Conservation (phyloP, 2,888 invertebrate species). For the Pammene fasciana region DNA sequence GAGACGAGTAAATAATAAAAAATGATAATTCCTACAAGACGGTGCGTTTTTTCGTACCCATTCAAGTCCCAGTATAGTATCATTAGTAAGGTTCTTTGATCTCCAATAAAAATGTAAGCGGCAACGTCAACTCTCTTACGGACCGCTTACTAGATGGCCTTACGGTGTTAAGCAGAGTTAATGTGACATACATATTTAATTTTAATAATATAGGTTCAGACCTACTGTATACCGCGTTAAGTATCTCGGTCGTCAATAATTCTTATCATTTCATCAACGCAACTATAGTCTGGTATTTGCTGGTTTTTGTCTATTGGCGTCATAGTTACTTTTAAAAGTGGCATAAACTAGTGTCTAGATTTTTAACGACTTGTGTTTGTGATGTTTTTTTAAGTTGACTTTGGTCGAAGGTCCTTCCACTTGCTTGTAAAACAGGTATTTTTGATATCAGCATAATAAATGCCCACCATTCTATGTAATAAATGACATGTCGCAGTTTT, state of each 20-base stretch:
- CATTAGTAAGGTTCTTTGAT: too few species aligned
- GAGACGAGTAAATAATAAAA: neutral
- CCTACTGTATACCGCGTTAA: too few species aligned
- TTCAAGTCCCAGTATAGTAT: too few species aligned
- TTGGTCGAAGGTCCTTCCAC: constrained; percentile 35
- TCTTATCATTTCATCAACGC: too few species aligned
- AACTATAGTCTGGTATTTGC: neutral
- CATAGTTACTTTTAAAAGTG: constrained; percentile 26
- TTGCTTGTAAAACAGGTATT: constrained; percentile 25
- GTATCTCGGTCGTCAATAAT: too few species aligned
- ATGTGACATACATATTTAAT: too few species aligned
- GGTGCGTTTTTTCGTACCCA: neutral
- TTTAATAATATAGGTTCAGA: too few species aligned
- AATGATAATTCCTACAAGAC: neutral
- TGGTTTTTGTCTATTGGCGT: neutral
- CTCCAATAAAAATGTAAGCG: too few species aligned
- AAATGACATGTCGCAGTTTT: constrained; percentile 22
- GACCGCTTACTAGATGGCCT: too few species aligned
- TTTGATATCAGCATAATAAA: constrained; percentile 24
- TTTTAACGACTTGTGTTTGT: constrained; percentile 24
- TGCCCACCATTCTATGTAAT: constrained; percentile 20
- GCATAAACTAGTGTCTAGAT: constrained; percentile 22
- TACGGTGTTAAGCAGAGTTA: too few species aligned
- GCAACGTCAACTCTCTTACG: too few species aligned
- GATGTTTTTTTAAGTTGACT: constrained; percentile 29